phyloP scores from a whole-genome alignment of 1,140 invertebrate genomes.

The Danaus plexippus region DNA sequence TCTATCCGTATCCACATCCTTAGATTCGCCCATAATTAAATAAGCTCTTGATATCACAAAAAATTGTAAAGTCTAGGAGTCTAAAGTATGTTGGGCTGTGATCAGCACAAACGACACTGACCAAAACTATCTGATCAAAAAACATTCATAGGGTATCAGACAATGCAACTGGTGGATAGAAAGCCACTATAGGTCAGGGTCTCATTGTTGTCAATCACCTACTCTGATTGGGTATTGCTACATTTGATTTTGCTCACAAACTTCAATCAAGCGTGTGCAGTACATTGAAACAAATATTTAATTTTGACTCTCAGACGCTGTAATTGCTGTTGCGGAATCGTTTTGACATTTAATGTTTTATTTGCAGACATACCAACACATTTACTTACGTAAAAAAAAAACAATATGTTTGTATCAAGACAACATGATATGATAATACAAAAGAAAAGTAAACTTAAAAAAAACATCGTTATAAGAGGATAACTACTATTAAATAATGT shows the following conservation, averaged over 20 bases:
- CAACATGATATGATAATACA: no score
- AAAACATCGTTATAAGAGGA: no score
- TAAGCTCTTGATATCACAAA: no score
- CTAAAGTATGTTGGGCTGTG: no score
- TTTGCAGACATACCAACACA: neutral
- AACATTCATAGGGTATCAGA: neutral
- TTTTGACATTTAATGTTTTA: slow-evolving; percentile 12
- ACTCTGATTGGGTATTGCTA: slow-evolving; percentile 8
- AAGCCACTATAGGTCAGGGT: slow-evolving; percentile 18
- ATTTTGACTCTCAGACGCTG: slow-evolving; percentile 4
- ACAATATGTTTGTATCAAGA: no score
- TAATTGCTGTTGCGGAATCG: slow-evolving; percentile 8
- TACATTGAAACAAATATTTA: slow-evolving; percentile 4
- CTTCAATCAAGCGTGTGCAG: slow-evolving; percentile 12
- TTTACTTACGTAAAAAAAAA: no score
- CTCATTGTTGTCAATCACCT: slow-evolving; percentile 19
- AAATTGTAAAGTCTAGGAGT: no score
- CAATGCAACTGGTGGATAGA: slow-evolving; percentile 13
- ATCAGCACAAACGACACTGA: no score
- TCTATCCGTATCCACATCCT: slow-evolving; percentile 35
- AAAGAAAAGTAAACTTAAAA: no score
- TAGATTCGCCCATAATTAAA: neutral
- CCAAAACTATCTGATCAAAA: no score
- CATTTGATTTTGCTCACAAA: slow-evolving; percentile 12
- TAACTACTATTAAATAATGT: no score